Percentiles rank a stretch among this genome's conserved stretches.
Evolutionary conservation across 2,113 vertebrate species (phyloP).

Genomic region (Tupaia tana): DNA sequence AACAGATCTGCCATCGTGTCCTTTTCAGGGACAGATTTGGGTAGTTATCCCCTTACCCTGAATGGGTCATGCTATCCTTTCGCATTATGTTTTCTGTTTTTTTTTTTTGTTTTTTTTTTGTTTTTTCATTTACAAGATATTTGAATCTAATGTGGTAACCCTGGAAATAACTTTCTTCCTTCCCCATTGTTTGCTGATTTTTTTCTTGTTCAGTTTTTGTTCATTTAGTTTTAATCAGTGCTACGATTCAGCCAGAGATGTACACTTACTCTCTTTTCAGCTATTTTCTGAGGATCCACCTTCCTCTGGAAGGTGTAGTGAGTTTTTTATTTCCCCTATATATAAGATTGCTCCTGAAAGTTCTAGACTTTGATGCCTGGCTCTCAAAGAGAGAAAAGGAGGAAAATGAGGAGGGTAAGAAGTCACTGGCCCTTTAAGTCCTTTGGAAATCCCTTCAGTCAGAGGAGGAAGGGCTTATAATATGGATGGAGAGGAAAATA

Average conservation of each 20-base stretch:
- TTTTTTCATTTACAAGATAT: background rate
- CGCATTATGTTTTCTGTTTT: background rate
- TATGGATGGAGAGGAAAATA: background rate
- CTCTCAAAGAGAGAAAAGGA: background rate
- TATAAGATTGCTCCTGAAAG: background rate
- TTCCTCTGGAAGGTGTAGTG: background rate
- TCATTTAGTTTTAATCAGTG: background rate
- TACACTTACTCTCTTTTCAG: background rate
- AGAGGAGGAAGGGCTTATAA: background rate
- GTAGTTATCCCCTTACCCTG: too few species aligned
- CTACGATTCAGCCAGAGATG: background rate
- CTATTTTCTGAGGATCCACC: background rate
- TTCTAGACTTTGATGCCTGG: background rate
- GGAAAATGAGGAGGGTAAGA: background rate
- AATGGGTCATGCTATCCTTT: background rate
- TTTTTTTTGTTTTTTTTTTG: background rate
- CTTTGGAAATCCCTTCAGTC: background rate
- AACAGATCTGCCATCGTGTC: background rate
- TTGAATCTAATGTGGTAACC: background rate
- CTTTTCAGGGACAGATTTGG: background rate
- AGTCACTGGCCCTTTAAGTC: background rate
- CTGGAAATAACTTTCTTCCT: background rate
- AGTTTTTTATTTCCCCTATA: background rate
- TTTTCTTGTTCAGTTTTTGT: background rate
- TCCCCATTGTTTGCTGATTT: background rate